Evolutionary conservation across 2,113 vertebrate species (phyloP), one percentile per base, ranked within the genome.

Genomic region (Archocentrus centrarchus): DNA sequence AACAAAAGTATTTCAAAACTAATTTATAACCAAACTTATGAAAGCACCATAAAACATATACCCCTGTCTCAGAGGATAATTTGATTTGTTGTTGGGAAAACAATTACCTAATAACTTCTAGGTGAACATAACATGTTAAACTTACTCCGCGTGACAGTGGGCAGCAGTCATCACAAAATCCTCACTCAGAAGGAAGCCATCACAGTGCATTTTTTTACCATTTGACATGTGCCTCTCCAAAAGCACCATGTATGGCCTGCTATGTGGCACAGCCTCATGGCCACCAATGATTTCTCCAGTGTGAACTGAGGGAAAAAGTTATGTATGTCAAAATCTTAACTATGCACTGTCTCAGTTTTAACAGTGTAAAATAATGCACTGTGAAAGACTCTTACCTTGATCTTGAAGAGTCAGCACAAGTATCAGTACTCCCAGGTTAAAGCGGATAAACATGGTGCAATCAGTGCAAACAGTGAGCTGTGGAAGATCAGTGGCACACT

Each of bases 141-240:
- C 89, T 77, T 3, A 95, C 94, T 9, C 1, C 4, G 20, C 53
- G 1, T 63, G 1, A 76, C 95, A 95, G 81, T 95, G 94, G 53
- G 95, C 94, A 0, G 93, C 94, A 7, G 93, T 95, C 86, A 94
- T 59, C 85, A 96, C 93, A 77, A 92, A 94, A 10, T 95, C 73
- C 14, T 92, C 58, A 24, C 18, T 92, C 50, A 95, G 27, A 30
- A 96, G 86, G 60, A 96, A 93, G 24, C 92, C 94, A 7, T 22
- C 92, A 20, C 95, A 96, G 66, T 13, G 0, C 1, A 0, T 3
- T 17, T 0, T 39, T 2, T 0, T 0, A 3, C 7, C 9, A 14
- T 2, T 0, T 9, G 1, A 0, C 0, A 0, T 0, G 1, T 1
- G 5, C 6, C 0, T 0, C 47, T 27, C 3, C 61, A 94, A 17